Evolutionary conservation across 2,113 vertebrate genomes (phyloP).

Genomic region (Collichthys lucidus): DNA sequence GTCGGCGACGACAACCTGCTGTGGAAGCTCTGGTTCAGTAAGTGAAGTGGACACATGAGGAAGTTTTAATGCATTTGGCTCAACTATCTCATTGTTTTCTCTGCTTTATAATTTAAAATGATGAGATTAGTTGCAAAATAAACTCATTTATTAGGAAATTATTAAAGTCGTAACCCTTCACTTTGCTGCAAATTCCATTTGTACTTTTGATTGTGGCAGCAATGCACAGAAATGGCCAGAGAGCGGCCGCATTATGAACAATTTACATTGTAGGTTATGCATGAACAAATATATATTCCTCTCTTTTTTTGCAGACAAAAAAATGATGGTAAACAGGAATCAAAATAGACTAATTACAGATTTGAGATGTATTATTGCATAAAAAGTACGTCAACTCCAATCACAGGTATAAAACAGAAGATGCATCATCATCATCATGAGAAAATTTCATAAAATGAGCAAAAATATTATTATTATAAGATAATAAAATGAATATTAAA

Average conservation of each 20-base stretch:
- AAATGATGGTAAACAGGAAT: neutral
- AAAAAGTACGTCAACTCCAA: neutral
- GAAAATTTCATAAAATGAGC: neutral
- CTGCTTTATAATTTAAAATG: neutral
- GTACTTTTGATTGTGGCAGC: neutral
- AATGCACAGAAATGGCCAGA: too few species aligned
- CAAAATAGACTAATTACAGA: neutral
- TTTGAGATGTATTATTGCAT: neutral
- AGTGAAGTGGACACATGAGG: slow-evolving; percentile 67
- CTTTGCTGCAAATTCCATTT: neutral
- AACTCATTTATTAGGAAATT: neutral
- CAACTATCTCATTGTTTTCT: neutral
- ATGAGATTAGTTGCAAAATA: neutral
- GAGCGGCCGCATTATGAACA: too few species aligned
- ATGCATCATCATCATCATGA: neutral
- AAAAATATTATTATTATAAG: neutral
- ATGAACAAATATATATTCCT: neutral
- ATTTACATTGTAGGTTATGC: too few species aligned
- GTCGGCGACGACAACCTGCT: slow-evolving; percentile 83
- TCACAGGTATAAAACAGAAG: neutral
- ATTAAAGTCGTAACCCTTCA: neutral
- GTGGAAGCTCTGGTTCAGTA: slow-evolving; percentile 95
- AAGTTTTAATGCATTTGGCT: neutral
- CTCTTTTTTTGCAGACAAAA: neutral
- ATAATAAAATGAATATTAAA: neutral